Percentiles rank a stretch among this genome's conserved stretches.
Evolutionary conservation across 1,140 invertebrate genomes (phyloP).

Genomic region (Bombus confusus): DNA sequence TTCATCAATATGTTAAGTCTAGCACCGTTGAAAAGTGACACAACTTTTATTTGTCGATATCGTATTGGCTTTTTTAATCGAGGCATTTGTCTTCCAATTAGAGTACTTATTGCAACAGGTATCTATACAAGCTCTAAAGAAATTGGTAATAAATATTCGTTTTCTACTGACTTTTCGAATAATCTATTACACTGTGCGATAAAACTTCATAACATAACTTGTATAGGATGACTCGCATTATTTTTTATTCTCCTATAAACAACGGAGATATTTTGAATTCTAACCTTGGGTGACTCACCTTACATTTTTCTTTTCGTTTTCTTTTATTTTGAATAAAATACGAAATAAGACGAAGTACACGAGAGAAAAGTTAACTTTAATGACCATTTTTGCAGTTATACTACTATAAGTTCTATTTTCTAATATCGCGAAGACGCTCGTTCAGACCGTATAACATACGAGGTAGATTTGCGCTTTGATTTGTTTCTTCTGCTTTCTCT

Average conservation of each 20-base stretch:
- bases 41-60: not conserved
- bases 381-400: not conserved
- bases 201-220: not conserved
- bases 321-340: not conserved
- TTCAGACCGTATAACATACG: not conserved
- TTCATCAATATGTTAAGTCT: too few species aligned
- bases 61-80: not conserved
- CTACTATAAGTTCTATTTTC: not conserved
- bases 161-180: not conserved
- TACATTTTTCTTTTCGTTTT: not conserved
- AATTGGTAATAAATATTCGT: not conserved
- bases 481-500: constrained; percentile 7
- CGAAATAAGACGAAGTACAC: not conserved
- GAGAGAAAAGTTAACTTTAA: not conserved
- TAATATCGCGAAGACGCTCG: not conserved
- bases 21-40: not conserved
- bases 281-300: too few species aligned
- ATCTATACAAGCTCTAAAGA: not conserved
- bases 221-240: not conserved
- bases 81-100: too few species aligned
- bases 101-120: too few species aligned
- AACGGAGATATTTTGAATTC: not conserved
- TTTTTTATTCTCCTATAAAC: not conserved
- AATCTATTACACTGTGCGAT: too few species aligned
- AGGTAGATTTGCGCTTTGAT: not conserved